Base-by-base conservation (phyloP, 2,888 invertebrate genomes). In the Plemyria rubiginata region DNA sequence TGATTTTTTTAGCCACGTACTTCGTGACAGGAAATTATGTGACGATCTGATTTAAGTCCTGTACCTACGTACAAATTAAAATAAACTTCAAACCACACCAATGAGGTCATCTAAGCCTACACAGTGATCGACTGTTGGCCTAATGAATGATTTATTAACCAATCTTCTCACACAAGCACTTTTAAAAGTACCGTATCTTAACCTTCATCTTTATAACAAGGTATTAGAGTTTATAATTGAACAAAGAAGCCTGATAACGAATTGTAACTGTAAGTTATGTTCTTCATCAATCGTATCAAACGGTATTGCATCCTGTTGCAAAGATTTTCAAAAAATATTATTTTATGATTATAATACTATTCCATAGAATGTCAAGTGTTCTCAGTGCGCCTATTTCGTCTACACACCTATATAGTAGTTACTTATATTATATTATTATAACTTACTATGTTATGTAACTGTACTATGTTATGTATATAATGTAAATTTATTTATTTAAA, bases 141-240 rank as follows among this genome's bases (percentile, higher is more conserved):
- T 54, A 54, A 61, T 57, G 59, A 62, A 60, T 62, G 62, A 65
- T 64, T 65, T 65, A 65, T 61, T 59, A 57, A 32, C 54, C 60
- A 66, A 61, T 64, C 65, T 63, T 36, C 55, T 46, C 32, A 38
- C 45, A 36, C 51, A 53, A 63, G 61, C 48, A 65, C 15, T 62
- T 49, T 36, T 22, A 8, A 54, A 59, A 59, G 38, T 40, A 52
- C 54, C 29, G 46, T 55, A 59, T 46, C 4, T 4, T 50, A 52
- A 43, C 32, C 13, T 28, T 32, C 29, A 36, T 16, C 56, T 48
- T 46, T 50, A n/a, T 58, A 9, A 36, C 51, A 4, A 32, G 5
- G 57, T 8, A 36, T 3, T 12, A 45, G 16, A 51, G 51, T 51
- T 57, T 32, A 32, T 5, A 51, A 36, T 51, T 16, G 32, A 51